Percentiles rank a stretch among this genome's conserved stretches.
Conservation (phyloP, 2,797 vertebrate genomes). For the Etheostoma nigrum region DNA sequence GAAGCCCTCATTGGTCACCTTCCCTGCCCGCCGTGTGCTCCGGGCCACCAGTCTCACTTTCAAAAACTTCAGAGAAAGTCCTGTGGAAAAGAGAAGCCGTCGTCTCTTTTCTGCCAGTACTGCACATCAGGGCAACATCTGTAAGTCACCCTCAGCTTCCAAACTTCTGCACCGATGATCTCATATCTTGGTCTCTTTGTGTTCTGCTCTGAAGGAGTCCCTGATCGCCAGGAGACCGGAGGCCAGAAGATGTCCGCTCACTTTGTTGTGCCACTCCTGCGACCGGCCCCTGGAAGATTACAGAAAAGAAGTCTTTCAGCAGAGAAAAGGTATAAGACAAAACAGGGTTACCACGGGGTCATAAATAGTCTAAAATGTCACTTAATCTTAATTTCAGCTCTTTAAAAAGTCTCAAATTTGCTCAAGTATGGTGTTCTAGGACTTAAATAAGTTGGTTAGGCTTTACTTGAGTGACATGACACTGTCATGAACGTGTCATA, state of each 20-base stretch:
- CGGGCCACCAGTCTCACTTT: constrained; percentile 14
- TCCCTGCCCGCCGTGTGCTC: constrained; percentile 18
- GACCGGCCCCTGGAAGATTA: constrained; percentile 82
- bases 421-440: no score
- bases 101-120: background rate
- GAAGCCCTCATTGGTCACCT: constrained; percentile 6
- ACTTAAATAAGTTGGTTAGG: no score
- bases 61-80: constrained; percentile 7
- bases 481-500: no score
- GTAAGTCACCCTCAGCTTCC: background rate
- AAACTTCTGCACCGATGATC: background rate
- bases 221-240: constrained; percentile 74
- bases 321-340: background rate
- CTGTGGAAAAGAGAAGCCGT: background rate
- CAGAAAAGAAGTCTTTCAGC: background rate
- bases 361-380: no score
- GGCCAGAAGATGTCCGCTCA: constrained; percentile 83
- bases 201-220: constrained; percentile 75
- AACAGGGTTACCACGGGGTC: no score
- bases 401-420: no score
- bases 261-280: constrained; percentile 85
- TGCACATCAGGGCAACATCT: background rate
- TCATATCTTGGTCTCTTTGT: constrained; percentile 72
- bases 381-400: no score
- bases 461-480: no score